Base-by-base conservation (phyloP, 2,888 invertebrate genomes). In the Perizoma affinitatum region DNA sequence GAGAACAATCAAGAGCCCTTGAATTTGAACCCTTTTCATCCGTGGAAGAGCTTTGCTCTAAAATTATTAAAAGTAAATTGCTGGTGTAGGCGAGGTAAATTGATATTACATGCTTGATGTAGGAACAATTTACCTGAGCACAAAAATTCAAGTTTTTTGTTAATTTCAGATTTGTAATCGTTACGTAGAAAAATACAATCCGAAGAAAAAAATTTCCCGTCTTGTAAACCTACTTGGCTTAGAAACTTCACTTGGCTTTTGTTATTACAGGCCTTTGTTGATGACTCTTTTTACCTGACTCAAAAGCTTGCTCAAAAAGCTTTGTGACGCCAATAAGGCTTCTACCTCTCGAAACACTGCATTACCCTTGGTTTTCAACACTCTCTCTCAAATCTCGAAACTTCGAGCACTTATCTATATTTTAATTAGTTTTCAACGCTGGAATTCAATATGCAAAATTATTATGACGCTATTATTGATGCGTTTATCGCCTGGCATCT, bases 201-300 rank as follows among this genome's bases (percentile, higher is more conserved):
- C 22, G 1, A 22, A 22, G 22, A 22, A 22, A 22, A n/a, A 22
- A 22, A 22, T 22, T 3, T 22, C 22, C 3, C 22, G 22, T 22
- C 22, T 22, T 22, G 1, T 22, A 22, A n/a, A 22, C 22, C 1
- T 22, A 22, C 22, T 22, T 22, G 22, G 22, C 3, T 22, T 22
- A 22, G 22, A 22, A 22, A 22, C 22, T 22, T 22, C 22, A 22
- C 22, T 22, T 77, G 78, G 79, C 74, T 76, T 77, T 80, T 83
- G 78, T 80, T 76, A 75, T 74, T 66, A 67, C 67, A 54, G 70
- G 79, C 70, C 73, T 76, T 79, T 71, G 72, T 80, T 72, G 75
- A 80, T 65, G 79, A 77, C 76, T 78, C 83, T 84, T 83, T 82
- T 79, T 82, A 78, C 75, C 75, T 74, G 72, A 71, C 76, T 82